Conservation (phyloP, 2,113 vertebrate genomes). For the Phylloscopus whistleri region DNA sequence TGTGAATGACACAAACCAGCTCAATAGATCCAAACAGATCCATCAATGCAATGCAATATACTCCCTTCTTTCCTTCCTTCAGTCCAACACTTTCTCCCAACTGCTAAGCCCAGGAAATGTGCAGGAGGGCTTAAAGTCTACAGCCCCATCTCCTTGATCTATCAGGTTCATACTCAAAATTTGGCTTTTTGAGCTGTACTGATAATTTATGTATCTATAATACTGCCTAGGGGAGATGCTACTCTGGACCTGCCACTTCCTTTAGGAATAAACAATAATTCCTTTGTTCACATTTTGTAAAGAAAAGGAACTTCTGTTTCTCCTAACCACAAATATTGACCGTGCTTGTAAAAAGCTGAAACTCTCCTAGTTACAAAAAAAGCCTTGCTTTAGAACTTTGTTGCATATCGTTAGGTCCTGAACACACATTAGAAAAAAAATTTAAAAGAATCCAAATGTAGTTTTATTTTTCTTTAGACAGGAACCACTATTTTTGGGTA, state of each 20-base stretch:
- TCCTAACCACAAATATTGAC: not conserved
- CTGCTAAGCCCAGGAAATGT: not conserved
- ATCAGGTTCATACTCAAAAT: not conserved
- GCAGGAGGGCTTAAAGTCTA: not conserved
- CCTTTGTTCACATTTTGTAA: not conserved
- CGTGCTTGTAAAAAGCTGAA: not conserved
- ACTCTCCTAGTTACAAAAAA: not conserved
- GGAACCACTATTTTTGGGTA: not conserved
- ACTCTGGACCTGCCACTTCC: not conserved
- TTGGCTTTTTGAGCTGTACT: not conserved
- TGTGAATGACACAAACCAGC: not conserved
- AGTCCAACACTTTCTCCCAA: not conserved
- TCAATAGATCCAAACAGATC: not conserved
- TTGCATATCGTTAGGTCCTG: not conserved
- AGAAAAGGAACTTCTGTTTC: not conserved
- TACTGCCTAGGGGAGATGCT: not conserved
- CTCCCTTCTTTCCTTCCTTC: not conserved
- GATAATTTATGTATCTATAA: not conserved
- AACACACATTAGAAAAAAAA: not conserved
- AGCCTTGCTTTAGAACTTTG: not conserved
- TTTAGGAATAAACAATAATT: not conserved
- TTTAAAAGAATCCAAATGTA: not conserved
- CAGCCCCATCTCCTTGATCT: not conserved
- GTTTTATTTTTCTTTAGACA: not conserved
- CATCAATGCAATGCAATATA: not conserved